These are phyloP conservation scores for Isurus oxyrinchus DNA, from an alignment of 2,113 vertebrate genomes.

Conservation along the genomic window DNA sequence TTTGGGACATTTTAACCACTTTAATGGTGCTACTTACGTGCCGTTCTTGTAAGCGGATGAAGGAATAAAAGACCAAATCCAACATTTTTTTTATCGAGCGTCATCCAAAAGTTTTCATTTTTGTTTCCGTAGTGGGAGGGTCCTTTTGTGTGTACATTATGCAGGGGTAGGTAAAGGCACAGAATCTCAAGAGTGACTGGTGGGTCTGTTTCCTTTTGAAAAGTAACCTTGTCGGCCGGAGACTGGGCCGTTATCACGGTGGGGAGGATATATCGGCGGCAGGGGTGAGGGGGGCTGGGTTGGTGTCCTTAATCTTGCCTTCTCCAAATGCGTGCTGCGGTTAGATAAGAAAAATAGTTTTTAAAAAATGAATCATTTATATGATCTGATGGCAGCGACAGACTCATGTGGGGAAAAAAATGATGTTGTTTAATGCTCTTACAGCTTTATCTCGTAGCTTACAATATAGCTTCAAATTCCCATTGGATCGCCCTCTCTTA, in stretches of 20 bases:
- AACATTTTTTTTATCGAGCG: background rate
- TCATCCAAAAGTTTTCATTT: background rate
- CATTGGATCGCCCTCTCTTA: background rate
- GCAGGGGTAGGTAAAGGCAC: background rate
- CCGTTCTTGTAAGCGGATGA: background rate
- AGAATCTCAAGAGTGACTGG: background rate
- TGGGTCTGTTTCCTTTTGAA: background rate
- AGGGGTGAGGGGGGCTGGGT: background rate
- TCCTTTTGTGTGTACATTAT: background rate
- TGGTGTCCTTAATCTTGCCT: background rate
- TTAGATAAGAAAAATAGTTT: background rate
- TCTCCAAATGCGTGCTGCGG: background rate
- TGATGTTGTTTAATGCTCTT: background rate
- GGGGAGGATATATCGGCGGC: background rate
- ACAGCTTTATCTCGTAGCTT: constrained; percentile 13
- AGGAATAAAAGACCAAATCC: too few relatives aligned
- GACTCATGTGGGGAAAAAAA: constrained; percentile 13
- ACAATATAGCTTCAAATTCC: background rate
- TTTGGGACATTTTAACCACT: background rate
- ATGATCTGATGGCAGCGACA: background rate
- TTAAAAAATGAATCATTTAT: background rate
- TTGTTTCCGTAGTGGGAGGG: background rate
- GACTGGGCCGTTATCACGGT: background rate
- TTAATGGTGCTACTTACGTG: background rate
- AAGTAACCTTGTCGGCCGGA: background rate